A percentile compares a stretch with the other conserved stretches of the same genome.
These are phyloP conservation scores for Himalopsyche phryganea DNA, from an alignment of 1,140 invertebrate species.

Conservation along the genomic window DNA sequence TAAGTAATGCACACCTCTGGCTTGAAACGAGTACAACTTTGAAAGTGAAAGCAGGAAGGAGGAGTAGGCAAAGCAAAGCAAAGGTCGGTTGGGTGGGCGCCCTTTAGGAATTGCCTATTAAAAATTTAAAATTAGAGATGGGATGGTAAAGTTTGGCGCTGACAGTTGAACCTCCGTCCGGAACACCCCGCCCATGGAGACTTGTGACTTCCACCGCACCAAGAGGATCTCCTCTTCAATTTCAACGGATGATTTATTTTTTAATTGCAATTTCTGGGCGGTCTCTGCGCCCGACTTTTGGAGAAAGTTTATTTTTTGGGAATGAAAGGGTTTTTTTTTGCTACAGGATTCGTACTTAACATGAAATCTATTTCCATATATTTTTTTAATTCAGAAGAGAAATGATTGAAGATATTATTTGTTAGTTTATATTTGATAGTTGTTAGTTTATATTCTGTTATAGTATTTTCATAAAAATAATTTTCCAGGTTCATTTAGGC, in stretches of 20 bases:
- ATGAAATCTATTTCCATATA: no score
- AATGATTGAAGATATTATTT: no score
- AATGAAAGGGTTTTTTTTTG: no score
- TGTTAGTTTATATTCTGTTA: no score
- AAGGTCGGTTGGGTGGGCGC: conserved; percentile 11
- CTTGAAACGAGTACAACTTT: conserved; percentile 20
- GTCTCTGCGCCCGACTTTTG: not conserved
- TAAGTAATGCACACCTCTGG: not conserved
- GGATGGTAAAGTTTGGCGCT: conserved; percentile 22
- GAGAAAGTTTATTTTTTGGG: no score
- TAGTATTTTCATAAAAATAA: no score
- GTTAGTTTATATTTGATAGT: no score
- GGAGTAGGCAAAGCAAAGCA: conserved; percentile 15
- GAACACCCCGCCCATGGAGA: conserved; percentile 2
- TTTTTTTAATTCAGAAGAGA: no score
- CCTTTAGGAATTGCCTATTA: conserved; percentile 36
- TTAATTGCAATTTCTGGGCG: conserved; percentile 30
- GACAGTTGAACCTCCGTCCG: conserved; percentile 27
- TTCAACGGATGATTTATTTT: conserved; percentile 31
- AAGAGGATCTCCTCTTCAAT: conserved; percentile 22
- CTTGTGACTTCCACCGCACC: conserved; percentile 19
- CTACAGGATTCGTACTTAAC: no score
- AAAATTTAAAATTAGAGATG: conserved; percentile 33
- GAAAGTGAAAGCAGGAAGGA: conserved; percentile 21
- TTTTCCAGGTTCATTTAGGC: no score